A percentile compares a stretch with the other conserved stretches of the same genome.
phyloP scores from a whole-genome alignment of 2,888 invertebrate genomes.

The Acrobasis consociella region DNA sequence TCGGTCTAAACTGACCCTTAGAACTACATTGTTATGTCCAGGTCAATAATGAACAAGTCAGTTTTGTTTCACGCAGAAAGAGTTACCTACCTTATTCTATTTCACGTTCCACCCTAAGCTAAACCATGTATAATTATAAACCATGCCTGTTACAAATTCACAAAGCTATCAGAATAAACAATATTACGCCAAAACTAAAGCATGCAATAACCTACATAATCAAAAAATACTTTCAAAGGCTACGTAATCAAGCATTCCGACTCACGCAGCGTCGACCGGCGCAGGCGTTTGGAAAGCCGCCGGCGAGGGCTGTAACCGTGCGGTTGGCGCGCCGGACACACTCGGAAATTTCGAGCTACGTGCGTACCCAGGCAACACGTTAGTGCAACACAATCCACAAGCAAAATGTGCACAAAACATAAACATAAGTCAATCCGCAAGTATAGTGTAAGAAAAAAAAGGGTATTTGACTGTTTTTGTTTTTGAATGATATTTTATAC shows the following conservation, averaged over 20 bases:
- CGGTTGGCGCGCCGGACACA: conserved; percentile 1
- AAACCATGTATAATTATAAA: neutral
- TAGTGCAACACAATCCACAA: conserved; percentile 6
- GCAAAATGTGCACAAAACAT: neutral
- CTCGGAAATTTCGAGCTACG: conserved; percentile 18
- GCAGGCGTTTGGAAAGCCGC: neutral
- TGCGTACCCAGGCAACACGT: conserved; percentile 10
- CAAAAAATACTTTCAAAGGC: conserved; percentile 6
- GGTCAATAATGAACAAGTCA: no score
- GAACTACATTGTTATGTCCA: no score
- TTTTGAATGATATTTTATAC: no score
- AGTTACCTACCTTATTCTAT: no score
- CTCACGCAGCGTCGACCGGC: conserved; percentile 7
- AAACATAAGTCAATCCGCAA: no score
- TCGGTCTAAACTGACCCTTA: no score
- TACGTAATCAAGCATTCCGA: neutral
- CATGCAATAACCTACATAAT: conserved; percentile 3
- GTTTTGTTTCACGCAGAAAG: no score
- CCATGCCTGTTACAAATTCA: neutral
- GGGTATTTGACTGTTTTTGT: no score
- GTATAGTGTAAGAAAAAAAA: no score
- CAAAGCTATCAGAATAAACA: neutral
- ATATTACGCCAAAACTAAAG: conserved; percentile 1
- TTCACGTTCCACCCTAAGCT: no score
- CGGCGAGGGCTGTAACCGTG: neutral